Conservation (phyloP, 2,113 vertebrate genomes). For the Natator depressus region DNA sequence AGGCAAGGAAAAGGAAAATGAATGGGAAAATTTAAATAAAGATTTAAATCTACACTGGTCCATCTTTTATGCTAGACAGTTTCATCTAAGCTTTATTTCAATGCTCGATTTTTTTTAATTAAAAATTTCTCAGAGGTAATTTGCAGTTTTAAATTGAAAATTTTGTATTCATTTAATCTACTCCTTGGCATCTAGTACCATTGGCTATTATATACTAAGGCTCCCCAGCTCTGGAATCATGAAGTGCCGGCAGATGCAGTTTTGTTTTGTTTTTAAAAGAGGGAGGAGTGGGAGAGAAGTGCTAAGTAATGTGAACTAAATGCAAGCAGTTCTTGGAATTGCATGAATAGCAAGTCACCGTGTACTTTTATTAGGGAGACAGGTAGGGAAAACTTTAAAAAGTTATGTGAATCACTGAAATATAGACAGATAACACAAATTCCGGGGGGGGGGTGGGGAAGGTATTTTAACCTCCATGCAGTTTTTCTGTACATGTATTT, state of each 20-base stretch:
- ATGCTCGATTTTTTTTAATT: background rate
- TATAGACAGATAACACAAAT: background rate
- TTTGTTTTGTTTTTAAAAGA: background rate
- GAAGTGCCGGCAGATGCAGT: background rate
- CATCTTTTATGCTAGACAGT: background rate
- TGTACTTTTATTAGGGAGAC: background rate
- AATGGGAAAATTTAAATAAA: background rate
- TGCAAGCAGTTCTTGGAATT: background rate
- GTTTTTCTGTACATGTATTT: background rate
- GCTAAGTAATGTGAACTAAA: background rate
- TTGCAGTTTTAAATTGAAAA: background rate
- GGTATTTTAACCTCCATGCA: background rate
- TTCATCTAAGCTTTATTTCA: background rate
- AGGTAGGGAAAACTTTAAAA: background rate
- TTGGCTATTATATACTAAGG: background rate
- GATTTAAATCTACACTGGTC: background rate
- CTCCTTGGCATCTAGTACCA: background rate
- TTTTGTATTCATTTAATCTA: background rate
- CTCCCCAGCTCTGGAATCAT: background rate
- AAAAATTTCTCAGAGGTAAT: background rate
- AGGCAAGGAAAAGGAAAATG: background rate
- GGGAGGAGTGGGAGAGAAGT: background rate
- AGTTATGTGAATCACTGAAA: background rate
- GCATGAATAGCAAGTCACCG: background rate
- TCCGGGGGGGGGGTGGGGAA: no score